phyloP scores from a whole-genome alignment of 1,140 invertebrate genomes.

The Drosophila teissieri region DNA sequence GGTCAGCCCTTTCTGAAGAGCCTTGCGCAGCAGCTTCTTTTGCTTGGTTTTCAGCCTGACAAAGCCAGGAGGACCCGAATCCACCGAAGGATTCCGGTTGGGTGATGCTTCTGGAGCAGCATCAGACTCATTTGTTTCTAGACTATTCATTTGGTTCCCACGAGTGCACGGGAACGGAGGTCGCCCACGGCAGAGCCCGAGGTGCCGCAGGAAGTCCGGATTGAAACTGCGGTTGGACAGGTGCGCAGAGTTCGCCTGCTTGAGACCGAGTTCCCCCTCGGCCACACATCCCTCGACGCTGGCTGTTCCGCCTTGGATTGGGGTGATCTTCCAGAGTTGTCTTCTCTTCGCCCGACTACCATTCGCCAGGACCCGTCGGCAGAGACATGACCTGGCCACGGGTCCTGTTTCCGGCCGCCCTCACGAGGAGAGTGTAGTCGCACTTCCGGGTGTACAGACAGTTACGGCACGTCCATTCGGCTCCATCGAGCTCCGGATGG shows the following conservation, averaged over 20 bases:
- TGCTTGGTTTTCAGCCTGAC: constrained; percentile 5
- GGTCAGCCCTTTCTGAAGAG: neutral
- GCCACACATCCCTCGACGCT: constrained; percentile 10
- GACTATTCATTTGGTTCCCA: constrained; percentile 12
- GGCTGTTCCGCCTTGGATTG: constrained; percentile 8
- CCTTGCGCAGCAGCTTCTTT: constrained; percentile 3
- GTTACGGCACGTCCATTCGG: neutral
- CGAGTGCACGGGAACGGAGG: constrained; percentile 13
- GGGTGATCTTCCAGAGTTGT: constrained; percentile 11
- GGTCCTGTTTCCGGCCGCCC: constrained; percentile 10
- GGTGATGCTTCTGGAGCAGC: constrained; percentile 3
- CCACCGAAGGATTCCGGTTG: neutral
- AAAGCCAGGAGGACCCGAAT: constrained; percentile 6
- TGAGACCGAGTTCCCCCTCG: constrained; percentile 6
- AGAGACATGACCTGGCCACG: constrained; percentile 8
- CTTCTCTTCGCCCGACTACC: constrained; percentile 14
- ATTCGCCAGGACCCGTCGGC: constrained; percentile 4
- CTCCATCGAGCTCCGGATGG: neutral
- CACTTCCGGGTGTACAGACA: constrained; percentile 10
- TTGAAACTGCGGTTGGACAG: constrained; percentile 12
- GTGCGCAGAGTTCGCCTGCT: constrained; percentile 11
- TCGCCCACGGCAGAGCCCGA: constrained; percentile 13
- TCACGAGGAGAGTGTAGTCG: constrained; percentile 12
- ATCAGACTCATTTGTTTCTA: neutral
- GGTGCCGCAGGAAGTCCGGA: constrained; percentile 7